phyloP scores from a whole-genome alignment of 1,140 invertebrate genomes.

The Hyles vespertilio region DNA sequence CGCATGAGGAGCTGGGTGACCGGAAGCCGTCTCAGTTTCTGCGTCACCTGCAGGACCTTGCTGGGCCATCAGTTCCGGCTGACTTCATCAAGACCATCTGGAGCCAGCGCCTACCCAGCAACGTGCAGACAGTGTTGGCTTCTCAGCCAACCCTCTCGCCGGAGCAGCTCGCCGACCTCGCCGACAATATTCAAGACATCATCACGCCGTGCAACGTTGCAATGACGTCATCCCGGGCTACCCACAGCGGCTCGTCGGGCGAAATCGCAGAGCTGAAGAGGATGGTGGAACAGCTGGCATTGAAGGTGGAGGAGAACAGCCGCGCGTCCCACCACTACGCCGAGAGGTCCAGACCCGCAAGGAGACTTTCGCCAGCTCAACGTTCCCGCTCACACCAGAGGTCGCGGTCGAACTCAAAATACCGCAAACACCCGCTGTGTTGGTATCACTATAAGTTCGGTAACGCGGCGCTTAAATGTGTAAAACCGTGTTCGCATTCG shows the following conservation, averaged over 20 bases:
- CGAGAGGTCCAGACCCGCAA: too few species aligned
- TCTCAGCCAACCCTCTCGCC: background rate
- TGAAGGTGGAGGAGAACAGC: too few species aligned
- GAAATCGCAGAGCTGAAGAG: background rate
- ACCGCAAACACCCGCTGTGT: background rate
- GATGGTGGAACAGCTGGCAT: background rate
- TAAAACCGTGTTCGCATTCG: slow-evolving; percentile 9
- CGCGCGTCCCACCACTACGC: too few species aligned
- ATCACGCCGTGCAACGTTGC: background rate
- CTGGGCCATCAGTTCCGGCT: slow-evolving; percentile 25
- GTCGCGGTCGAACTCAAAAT: background rate
- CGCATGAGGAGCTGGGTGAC: slow-evolving; percentile 41
- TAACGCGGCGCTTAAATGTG: slow-evolving; percentile 1
- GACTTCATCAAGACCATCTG: slow-evolving; percentile 24
- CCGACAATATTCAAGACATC: background rate
- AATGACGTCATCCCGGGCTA: background rate
- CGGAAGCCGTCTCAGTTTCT: slow-evolving; percentile 32
- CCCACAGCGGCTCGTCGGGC: background rate
- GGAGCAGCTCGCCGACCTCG: background rate
- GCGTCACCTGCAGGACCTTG: slow-evolving; percentile 21
- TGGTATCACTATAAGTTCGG: slow-evolving; percentile 14
- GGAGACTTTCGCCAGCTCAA: too few species aligned
- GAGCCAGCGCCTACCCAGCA: background rate
- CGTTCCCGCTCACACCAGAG: background rate
- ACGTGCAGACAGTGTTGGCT: background rate